A percentile compares a stretch with the other conserved stretches of the same genome.
phyloP scores from a whole-genome alignment of 1,140 invertebrate species.

The Ooceraea biroi region DNA sequence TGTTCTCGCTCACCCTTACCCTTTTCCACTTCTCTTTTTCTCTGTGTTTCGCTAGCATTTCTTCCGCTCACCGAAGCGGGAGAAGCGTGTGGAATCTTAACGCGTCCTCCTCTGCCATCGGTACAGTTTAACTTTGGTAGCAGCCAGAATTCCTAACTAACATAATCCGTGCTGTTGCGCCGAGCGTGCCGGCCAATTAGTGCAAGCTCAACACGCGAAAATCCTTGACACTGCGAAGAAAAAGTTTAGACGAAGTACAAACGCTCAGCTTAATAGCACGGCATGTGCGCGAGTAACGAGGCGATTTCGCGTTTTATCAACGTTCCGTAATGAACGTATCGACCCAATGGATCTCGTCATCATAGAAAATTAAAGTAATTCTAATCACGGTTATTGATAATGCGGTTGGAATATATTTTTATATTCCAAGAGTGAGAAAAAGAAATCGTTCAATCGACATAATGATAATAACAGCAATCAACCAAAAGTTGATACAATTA shows the following conservation, averaged over 20 bases:
- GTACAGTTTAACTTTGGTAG: slow-evolving; percentile 61
- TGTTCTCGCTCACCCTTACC: background rate
- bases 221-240: slow-evolving; percentile 44
- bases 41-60: background rate
- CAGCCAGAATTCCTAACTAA: slow-evolving; percentile 52
- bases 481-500: no score
- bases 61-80: background rate
- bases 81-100: slow-evolving; percentile 54
- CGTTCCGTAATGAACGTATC: slow-evolving; percentile 8
- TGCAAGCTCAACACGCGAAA: slow-evolving; percentile 35
- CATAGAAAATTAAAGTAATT: background rate
- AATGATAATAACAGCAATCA: no score
- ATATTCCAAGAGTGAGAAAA: no score
- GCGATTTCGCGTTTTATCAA: slow-evolving; percentile 22
- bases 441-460: no score
- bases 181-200: slow-evolving; percentile 59
- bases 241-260: slow-evolving; percentile 41
- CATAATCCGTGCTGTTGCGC: slow-evolving; percentile 62
- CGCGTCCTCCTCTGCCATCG: slow-evolving; percentile 16
- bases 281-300: slow-evolving; percentile 24
- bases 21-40: background rate
- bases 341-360: background rate
- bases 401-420: no score
- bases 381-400: no score
- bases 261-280: slow-evolving; percentile 42